Conservation (phyloP, 2,113 vertebrate genomes). For the Microtus oregoni region DNA sequence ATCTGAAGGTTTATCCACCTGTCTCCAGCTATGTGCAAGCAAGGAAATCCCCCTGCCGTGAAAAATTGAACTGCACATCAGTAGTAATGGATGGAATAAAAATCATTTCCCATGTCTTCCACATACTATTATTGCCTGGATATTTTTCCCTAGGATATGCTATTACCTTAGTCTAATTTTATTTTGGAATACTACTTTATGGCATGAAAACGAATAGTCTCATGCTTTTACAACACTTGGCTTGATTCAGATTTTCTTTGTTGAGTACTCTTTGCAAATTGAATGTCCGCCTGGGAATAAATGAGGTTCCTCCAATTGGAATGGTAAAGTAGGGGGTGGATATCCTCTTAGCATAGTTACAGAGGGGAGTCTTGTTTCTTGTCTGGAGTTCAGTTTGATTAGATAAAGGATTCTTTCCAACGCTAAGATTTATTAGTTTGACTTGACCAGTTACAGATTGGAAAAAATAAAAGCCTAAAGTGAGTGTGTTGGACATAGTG, state of each 20-base stretch:
- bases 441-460: background rate
- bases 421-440: background rate
- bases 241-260: constrained; percentile 53
- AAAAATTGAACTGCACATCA: background rate
- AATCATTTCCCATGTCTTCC: constrained; percentile 1
- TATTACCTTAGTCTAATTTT: constrained; percentile 53
- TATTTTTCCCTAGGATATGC: constrained; percentile 24
- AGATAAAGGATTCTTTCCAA: background rate
- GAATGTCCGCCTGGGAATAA: constrained; percentile 34
- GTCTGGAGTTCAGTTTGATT: background rate
- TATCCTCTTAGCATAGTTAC: background rate
- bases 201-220: constrained; percentile 3
- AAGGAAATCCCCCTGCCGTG: background rate
- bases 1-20: background rate
- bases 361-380: background rate
- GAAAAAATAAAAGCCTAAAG: background rate
- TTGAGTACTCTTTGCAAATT: constrained; percentile 29
- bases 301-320: background rate
- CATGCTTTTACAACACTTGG: constrained; percentile 49
- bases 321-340: background rate
- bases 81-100: constrained; percentile 14
- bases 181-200: constrained; percentile 15
- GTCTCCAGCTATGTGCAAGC: background rate
- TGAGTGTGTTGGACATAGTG: background rate
- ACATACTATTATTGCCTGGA: constrained; percentile 15